Evolutionary conservation across 2,797 vertebrate genomes (phyloP).

Genomic region (Brachyrhaphis roseni): DNA sequence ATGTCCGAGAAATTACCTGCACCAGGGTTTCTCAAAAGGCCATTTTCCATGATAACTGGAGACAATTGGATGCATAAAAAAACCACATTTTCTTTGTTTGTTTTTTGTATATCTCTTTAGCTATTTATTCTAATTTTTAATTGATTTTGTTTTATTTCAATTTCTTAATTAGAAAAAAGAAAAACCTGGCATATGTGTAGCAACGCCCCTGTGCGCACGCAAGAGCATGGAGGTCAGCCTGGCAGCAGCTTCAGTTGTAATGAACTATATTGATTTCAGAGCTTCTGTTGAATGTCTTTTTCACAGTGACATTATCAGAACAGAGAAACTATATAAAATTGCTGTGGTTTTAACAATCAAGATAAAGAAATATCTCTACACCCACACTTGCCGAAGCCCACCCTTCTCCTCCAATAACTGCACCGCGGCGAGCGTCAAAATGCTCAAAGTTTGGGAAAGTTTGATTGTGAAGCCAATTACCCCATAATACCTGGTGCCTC

Average conservation of each 20-base stretch:
- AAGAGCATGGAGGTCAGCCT: constrained; percentile 71
- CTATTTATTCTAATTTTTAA: background rate
- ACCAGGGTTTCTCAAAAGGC: constrained; percentile 50
- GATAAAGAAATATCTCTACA: constrained; percentile 82
- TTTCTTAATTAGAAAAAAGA: background rate
- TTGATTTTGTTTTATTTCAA: background rate
- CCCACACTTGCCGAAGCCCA: constrained; percentile 67
- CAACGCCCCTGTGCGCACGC: constrained; percentile 37
- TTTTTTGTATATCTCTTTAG: constrained; percentile 18
- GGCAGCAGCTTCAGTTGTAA: constrained; percentile 81
- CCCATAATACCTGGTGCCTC: constrained; percentile 74
- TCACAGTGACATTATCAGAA: constrained; percentile 79
- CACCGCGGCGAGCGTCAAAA: constrained; percentile 58
- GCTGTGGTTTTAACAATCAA: constrained; percentile 84
- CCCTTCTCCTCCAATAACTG: constrained; percentile 48
- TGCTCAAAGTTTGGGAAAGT: constrained; percentile 80
- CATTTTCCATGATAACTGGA: constrained; percentile 43
- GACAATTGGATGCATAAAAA: constrained; percentile 19
- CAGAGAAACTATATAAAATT: constrained; percentile 84
- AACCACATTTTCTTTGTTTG: background rate
- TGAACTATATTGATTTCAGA: constrained; percentile 87
- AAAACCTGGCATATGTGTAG: constrained; percentile 20
- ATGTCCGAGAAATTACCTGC: constrained; percentile 73
- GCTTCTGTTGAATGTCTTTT: constrained; percentile 82
- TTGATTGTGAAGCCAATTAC: constrained; percentile 82